A percentile compares a stretch with the other conserved stretches of the same genome.
Evolutionary conservation across 2,888 invertebrate species (phyloP).

Genomic region (Bellardia bayeri): DNA sequence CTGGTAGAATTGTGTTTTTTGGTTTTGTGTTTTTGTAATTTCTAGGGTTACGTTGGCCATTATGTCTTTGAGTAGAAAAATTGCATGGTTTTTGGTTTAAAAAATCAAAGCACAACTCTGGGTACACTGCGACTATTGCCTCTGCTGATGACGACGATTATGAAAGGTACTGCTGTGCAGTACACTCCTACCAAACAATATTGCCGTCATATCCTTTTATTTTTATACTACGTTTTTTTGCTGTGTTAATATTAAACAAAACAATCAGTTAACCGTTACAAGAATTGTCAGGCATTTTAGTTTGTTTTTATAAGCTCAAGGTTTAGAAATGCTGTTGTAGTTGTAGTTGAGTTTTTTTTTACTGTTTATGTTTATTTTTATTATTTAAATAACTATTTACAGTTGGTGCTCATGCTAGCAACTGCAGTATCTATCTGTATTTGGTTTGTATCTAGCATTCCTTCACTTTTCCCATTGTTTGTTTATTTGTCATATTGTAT

Average conservation of each 20-base stretch:
- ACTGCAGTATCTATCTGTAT: slow-evolving; percentile 3
- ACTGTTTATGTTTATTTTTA: slow-evolving; percentile 43
- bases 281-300: slow-evolving; percentile 54
- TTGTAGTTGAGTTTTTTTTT: slow-evolving; percentile 5
- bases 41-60: slow-evolving; percentile 38
- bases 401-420: background rate
- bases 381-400: slow-evolving; percentile 55
- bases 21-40: background rate
- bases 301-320: slow-evolving; percentile 46
- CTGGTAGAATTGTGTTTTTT: slow-evolving; percentile 28
- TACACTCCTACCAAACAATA: slow-evolving; percentile 20
- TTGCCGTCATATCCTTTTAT: slow-evolving; percentile 6
- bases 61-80: slow-evolving; percentile 33
- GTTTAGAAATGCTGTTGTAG: slow-evolving; percentile 36
- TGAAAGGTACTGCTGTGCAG: slow-evolving; percentile 11
- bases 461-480: slow-evolving; percentile 24
- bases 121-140: background rate
- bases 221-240: background rate
- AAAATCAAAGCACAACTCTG: slow-evolving; percentile 46
- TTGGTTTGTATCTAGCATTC: slow-evolving; percentile 29
- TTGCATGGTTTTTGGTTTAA: slow-evolving; percentile 26
- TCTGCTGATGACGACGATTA: background rate
- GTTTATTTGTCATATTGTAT: slow-evolving; percentile 30
- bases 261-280: slow-evolving; percentile 63
- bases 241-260: slow-evolving; percentile 42